Conservation (phyloP, 2,113 vertebrate species). For the Lagenorhynchus albirostris region DNA sequence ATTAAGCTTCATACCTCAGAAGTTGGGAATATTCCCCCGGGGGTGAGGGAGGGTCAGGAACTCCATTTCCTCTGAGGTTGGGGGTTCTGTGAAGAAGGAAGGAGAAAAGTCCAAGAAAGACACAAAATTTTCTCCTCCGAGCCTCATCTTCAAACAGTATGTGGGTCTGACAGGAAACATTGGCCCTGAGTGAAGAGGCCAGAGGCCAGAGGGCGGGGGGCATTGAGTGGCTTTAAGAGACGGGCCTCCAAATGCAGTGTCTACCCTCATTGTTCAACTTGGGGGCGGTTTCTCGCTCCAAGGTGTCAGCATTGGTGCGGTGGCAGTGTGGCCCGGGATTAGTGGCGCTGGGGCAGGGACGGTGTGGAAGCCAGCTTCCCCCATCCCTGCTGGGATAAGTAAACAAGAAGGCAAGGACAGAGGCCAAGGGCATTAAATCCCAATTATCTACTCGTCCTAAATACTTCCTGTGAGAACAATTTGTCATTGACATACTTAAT, state of each 20-base stretch:
- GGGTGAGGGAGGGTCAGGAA: background rate
- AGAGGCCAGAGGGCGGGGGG: background rate
- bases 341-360: background rate
- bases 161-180: background rate
- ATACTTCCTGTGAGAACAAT: conserved; percentile 82
- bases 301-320: background rate
- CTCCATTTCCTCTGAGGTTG: background rate
- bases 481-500: conserved; percentile 85
- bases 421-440: conserved; percentile 79
- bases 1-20: background rate
- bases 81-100: background rate
- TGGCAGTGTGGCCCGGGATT: background rate
- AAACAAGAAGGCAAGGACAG: conserved; percentile 74
- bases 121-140: background rate
- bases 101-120: background rate
- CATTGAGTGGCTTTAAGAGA: background rate
- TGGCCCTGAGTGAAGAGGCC: background rate
- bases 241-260: background rate
- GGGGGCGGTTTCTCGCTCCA: background rate
- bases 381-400: conserved; percentile 41
- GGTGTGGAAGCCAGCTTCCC: background rate
- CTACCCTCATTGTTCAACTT: no score
- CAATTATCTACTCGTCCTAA: conserved; percentile 80
- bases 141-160: background rate
- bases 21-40: background rate